Conservation (phyloP, 2,797 vertebrate genomes). For the Lindbergichthys nudifrons region DNA sequence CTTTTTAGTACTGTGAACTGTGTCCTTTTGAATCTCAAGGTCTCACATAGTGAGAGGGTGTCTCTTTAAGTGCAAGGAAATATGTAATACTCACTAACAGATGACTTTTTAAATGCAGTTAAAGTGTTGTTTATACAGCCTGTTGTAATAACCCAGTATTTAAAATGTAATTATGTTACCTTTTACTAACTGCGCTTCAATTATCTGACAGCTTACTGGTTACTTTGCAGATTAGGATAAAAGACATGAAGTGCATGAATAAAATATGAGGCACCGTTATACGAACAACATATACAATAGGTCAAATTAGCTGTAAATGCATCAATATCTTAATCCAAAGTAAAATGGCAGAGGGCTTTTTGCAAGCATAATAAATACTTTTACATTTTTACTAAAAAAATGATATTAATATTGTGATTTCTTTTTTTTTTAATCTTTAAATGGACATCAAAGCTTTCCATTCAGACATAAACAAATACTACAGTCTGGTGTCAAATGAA, state of each 20-base stretch:
- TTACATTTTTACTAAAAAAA: not conserved
- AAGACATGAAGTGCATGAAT: not conserved
- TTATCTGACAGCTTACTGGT: not conserved
- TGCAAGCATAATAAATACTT: not conserved
- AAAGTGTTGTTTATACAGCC: too few relatives aligned
- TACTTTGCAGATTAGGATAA: not conserved
- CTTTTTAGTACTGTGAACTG: too few relatives aligned
- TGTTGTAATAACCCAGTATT: not conserved
- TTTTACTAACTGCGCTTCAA: not conserved
- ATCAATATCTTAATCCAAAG: too few relatives aligned
- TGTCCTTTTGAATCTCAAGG: not conserved
- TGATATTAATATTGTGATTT: not conserved
- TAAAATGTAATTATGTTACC: not conserved
- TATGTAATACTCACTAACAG: not conserved
- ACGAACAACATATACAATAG: not conserved
- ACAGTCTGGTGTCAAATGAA: too few relatives aligned
- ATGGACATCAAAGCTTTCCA: not conserved
- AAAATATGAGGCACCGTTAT: not conserved
- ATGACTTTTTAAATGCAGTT: too few relatives aligned
- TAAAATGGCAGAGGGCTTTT: too few relatives aligned
- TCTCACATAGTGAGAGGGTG: not conserved
- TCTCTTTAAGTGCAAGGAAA: conserved; percentile 1
- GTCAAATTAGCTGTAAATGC: not conserved
- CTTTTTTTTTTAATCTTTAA: not conserved
- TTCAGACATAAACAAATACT: not conserved